phyloP scores from a whole-genome alignment of 2,888 invertebrate species.

The Xanthostigma xanthostigma region DNA sequence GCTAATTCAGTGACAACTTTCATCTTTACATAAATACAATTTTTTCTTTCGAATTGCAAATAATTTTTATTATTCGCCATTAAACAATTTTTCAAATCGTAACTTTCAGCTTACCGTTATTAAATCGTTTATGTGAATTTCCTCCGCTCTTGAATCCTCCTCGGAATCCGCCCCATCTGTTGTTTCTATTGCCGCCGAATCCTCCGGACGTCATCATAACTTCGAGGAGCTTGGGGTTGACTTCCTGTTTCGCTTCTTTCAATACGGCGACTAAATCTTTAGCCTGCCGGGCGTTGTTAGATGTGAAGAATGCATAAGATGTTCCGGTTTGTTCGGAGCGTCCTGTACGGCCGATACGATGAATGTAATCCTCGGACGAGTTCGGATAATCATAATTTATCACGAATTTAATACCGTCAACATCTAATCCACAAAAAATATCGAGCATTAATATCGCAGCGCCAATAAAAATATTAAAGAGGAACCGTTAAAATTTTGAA shows the following conservation, averaged over 20 bases:
- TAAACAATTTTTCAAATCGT: too few relatives aligned
- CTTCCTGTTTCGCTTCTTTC: conserved; percentile 78
- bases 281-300: conserved; percentile 74
- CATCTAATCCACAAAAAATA: conserved; percentile 46
- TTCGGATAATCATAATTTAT: conserved; percentile 94
- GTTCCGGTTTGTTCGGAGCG: conserved; percentile 77
- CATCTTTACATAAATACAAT: too few relatives aligned
- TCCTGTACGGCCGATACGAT: conserved; percentile 88
- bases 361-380: conserved; percentile 90
- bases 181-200: conserved; percentile 39
- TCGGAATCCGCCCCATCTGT: conserved; percentile 38
- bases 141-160: conserved; percentile 21
- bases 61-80: too few relatives aligned
- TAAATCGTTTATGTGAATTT: conserved; percentile 18
- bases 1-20: too few relatives aligned
- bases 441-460: neutral
- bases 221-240: conserved; percentile 73
- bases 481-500: too few relatives aligned
- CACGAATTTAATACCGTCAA: conserved; percentile 90
- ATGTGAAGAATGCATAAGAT: conserved; percentile 90
- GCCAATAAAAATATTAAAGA: neutral
- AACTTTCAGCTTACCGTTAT: neutral
- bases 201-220: conserved; percentile 50
- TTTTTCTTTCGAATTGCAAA: too few relatives aligned
- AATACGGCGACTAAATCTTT: conserved; percentile 78